Evolutionary conservation across 2,888 invertebrate species (phyloP), one percentile per base, ranked within the genome.

Genomic region (Drymonia ruficornis): DNA sequence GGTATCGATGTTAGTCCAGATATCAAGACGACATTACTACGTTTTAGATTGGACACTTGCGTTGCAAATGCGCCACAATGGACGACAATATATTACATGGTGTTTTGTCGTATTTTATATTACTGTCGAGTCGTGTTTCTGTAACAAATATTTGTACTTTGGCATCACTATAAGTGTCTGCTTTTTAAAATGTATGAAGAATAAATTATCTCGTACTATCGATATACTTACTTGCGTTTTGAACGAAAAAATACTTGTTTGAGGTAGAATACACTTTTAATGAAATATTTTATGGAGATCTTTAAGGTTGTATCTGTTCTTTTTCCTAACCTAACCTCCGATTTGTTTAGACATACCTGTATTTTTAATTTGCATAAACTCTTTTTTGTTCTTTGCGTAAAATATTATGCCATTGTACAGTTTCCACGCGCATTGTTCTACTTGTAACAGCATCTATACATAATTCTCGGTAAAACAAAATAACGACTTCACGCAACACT

Each of bases 401-500:
- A 40, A 40, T 40, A 40, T 1, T 38, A 38, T 8, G 40, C 16
- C 40, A 16, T 65, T 50, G 51, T 63, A 57, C 61, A 60, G 54
- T 70, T 70, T 66, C 61, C 63, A 65, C 67, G 64, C 69, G 64
- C 65, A 68, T 70, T 77, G 65, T 71, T 74, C 59, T 62, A 65
- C 52, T 63, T 60, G 56, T 61, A 53, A 65, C 59, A 58, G 18
- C 47, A 51, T 64, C 56, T 62, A 61, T 59, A 65, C 63, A 53
- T 65, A 70, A 68, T 55, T 66, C 55, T 49, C 45, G 52, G 44
- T 55, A 44, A 56, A 61, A 56, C 50, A 59, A 67, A 68, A 74
- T 72, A 75, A 75, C 71, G 63, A 73, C 59, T 66, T 58, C 76
- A 77, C 74, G 78, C 75, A 72, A 77, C 60, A 46, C 16, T 42